These are phyloP conservation scores for Mastomys natalensis DNA, from an alignment of 2,113 vertebrate species.

Conservation along the genomic window DNA sequence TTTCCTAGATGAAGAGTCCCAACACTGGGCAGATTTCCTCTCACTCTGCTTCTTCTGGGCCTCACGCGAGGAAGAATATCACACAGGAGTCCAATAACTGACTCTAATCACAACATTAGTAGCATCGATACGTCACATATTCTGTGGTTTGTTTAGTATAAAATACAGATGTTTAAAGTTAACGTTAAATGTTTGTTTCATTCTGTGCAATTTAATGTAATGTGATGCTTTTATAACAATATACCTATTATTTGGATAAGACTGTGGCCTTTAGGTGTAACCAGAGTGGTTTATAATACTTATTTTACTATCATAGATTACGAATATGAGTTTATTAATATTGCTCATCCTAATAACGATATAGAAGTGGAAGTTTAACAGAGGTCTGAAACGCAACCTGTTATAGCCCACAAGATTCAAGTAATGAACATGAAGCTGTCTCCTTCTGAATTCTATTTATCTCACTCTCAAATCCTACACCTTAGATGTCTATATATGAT, in stretches of 20 bases:
- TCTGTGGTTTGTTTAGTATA: background rate
- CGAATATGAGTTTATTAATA: conserved; percentile 3
- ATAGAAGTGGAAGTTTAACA: background rate
- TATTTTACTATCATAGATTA: conserved; percentile 4
- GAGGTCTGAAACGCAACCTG: background rate
- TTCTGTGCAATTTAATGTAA: background rate
- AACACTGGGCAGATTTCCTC: background rate
- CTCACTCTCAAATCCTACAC: background rate
- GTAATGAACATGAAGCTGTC: background rate
- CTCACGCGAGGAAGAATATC: background rate
- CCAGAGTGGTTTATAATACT: background rate
- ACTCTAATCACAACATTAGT: background rate
- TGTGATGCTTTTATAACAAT: background rate
- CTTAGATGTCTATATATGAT: background rate
- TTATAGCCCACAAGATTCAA: background rate
- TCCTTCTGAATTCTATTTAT: background rate
- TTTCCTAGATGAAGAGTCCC: background rate
- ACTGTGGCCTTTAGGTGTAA: background rate
- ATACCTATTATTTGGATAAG: background rate
- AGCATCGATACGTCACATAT: background rate
- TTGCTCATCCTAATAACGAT: background rate
- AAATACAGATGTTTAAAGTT: background rate
- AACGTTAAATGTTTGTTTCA: background rate
- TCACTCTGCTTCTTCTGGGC: background rate
- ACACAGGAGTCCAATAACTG: background rate